phyloP scores from a whole-genome alignment of 2,797 vertebrate species.

The Rhynchotus rufescens region DNA sequence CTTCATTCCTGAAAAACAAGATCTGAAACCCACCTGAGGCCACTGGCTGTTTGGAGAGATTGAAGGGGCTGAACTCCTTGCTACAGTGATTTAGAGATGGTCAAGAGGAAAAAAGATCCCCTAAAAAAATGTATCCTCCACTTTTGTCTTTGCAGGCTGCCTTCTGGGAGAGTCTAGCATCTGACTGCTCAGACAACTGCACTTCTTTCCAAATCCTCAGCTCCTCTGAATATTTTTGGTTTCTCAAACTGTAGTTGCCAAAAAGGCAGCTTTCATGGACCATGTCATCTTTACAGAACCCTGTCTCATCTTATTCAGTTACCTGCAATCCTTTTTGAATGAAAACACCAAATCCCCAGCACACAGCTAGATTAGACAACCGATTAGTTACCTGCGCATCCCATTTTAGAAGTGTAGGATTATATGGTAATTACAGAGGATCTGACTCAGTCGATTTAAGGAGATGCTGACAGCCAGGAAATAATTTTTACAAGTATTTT shows the following conservation, averaged over 20 bases:
- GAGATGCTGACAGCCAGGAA: background rate
- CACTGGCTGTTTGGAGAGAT: background rate
- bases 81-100: background rate
- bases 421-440: background rate
- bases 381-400: background rate
- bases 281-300: background rate
- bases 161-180: background rate
- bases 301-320: background rate
- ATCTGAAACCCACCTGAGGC: background rate
- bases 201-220: background rate
- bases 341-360: background rate
- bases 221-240: background rate
- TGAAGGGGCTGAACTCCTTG: background rate
- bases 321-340: background rate
- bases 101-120: background rate
- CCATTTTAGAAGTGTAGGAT: slow-evolving; percentile 1
- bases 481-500: background rate
- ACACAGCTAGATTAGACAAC: background rate
- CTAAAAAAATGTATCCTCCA: background rate
- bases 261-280: background rate
- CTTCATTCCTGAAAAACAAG: background rate
- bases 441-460: background rate
- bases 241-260: background rate
- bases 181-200: background rate
- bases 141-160: background rate